Conservation (phyloP, 2,113 vertebrate genomes). For the Rhynchomys soricoides region DNA sequence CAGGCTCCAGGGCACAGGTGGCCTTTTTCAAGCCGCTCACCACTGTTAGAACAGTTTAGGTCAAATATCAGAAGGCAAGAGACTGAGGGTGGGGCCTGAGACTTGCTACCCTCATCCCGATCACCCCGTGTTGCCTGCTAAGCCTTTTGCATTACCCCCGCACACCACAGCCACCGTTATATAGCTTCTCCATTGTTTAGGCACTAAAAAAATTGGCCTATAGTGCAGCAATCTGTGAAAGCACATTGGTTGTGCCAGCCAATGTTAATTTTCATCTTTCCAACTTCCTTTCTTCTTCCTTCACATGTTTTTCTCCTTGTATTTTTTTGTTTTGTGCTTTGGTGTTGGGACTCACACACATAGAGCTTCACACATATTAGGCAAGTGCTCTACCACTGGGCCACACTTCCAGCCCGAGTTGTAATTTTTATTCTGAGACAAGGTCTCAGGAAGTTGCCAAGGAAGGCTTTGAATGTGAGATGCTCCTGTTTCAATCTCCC, state of each 20-base stretch:
- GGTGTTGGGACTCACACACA: neutral
- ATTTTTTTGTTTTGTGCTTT: neutral
- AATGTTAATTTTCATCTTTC: neutral
- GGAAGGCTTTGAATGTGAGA: too few species aligned
- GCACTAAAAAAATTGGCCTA: neutral
- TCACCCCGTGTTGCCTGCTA: neutral
- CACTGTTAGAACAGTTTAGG: neutral
- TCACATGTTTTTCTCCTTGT: neutral
- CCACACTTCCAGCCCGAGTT: neutral
- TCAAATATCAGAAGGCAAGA: neutral
- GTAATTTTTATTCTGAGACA: neutral
- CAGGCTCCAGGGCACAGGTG: conserved; percentile 49
- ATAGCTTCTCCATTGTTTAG: neutral
- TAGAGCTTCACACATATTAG: neutral
- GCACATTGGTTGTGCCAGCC: neutral
- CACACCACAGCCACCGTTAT: too few species aligned
- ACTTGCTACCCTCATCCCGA: too few species aligned
- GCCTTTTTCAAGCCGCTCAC: neutral
- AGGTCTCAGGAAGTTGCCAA: neutral
- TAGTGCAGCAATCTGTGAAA: neutral
- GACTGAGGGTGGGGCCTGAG: neutral
- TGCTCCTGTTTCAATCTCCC: neutral
- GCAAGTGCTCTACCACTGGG: neutral
- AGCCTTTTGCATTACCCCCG: neutral
- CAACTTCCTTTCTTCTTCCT: neutral